A percentile compares a stretch with the other conserved stretches of the same genome.
phyloP scores from a whole-genome alignment of 2,797 vertebrate species.

The Chanos chanos region DNA sequence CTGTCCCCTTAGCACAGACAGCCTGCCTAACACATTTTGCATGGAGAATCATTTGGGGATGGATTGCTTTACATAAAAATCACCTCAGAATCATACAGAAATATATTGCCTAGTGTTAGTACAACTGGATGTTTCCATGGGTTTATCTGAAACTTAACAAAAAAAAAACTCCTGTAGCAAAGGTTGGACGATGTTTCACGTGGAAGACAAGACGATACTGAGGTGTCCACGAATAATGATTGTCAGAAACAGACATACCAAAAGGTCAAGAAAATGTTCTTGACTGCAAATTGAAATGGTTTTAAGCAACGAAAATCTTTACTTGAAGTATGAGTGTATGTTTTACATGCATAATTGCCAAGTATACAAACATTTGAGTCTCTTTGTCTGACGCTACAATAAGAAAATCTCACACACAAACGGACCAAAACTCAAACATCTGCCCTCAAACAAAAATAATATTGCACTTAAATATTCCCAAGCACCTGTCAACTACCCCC shows the following conservation, averaged over 20 bases:
- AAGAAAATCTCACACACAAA: constrained; percentile 80
- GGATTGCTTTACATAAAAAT: no score
- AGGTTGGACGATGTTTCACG: no score
- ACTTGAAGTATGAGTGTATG: constrained; percentile 76
- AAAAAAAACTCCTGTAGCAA: no score
- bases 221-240: no score
- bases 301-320: constrained; percentile 59
- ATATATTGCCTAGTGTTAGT: no score
- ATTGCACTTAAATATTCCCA: constrained; percentile 89
- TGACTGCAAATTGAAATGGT: neutral
- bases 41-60: constrained; percentile 18
- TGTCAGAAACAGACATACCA: constrained; percentile 7
- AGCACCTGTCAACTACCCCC: constrained; percentile 73
- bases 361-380: constrained; percentile 80
- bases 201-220: no score
- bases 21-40: constrained; percentile 10
- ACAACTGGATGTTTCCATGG: no score
- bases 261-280: constrained; percentile 26
- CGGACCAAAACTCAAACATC: constrained; percentile 77
- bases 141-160: no score
- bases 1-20: constrained; percentile 31
- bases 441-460: constrained; percentile 80
- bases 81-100: no score
- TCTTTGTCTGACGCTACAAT: constrained; percentile 80
- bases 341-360: constrained; percentile 84